Base-by-base conservation (phyloP, 2,888 invertebrate genomes). In the Drosophila subsilvestris region DNA sequence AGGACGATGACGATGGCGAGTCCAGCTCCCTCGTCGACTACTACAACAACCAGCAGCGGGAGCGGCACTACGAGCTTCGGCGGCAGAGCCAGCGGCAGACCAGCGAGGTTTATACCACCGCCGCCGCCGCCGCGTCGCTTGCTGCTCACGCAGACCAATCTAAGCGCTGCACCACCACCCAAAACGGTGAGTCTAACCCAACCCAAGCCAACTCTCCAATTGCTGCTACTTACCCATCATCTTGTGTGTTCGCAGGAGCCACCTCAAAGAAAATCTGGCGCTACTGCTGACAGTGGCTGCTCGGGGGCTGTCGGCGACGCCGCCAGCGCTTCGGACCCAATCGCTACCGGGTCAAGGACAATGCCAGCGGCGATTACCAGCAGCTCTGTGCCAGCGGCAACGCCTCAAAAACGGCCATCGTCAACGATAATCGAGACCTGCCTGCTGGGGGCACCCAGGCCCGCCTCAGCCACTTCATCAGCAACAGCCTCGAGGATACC, bases 31-130 rank as follows among this genome's bases (percentile, higher is more conserved):
- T 91, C 79, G 78, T 93, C 93, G 93, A 94, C 92, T 93, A 93
- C 93, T 93, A 94, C 93, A 92, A 94, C 93, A 92, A 91, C 67
- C 91, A 91, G 77, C 91, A 91, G 92, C 93, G 93, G 93, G 94
- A 93, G 93, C 94, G 93, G 90, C 94, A 92, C 93, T 91, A 91
- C 50, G 82, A 88, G 50, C 86, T 80, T 25, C 86, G 88, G 50
- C 75, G 82, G 53, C 81, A 86, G 65, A 80, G 86, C 62, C 83
- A 79, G 53, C 77, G 82, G 72, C 80, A 88, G 80, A 78, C 89
- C 87, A 78, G 86, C 90, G 89, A 90, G 81, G 80, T 90, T 90
- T 80, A 79, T 88, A 44, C 91, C 91, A 55, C 92, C 92, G 65
- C 92, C 92, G 44, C 92, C 92, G 78, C 92, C 92, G 51, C 90